Evolutionary conservation across 2,113 vertebrate species (phyloP), one percentile per base, ranked within the genome.

Genomic region (Echinops telfairi): DNA sequence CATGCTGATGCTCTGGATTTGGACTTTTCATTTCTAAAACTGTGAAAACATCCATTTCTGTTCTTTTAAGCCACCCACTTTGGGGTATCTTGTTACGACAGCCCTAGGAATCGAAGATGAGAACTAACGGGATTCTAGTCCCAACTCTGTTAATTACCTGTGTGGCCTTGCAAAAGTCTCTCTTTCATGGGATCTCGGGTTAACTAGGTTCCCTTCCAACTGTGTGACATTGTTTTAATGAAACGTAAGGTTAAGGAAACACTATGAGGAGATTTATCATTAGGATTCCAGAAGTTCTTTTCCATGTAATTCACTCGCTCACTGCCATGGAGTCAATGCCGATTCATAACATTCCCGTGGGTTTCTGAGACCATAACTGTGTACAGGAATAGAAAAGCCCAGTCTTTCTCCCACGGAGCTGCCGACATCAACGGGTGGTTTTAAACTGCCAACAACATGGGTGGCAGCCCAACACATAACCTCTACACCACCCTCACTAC

Each of bases 251-350:
- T 62, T 57, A 58, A 92, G n/a, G 7, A 86, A 93, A 93, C 15
- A 76, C 53, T 36, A 57, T 23, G 53, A 17, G 64, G 71, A 93
- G 96, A 66, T 76, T 80, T 76, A 82, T 83, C 77, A 53, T 53
- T 53, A 83, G 22, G 36, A 75, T 43, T 94, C 79, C 79, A 4
- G 60, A 92, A 95, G 5, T 14, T 90, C 25, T 93, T 94, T 89
- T 53, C 78, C 80, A 82, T n/a, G n/a, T 15, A 68, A 83, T 71
- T 53, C 47, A 53, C 47, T 53, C 47, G 9, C 47, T 53, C 47
- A 53, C 47, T 53, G 47, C 10, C 47, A 53, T 53, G 47, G 47
- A 53, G 47, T 12, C 47, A 10, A 53, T 53, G 47, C 47, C 47
- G 12, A 53, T 53, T 53, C 47, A 53, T 53, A 53, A 53, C 2